These are phyloP conservation scores for Amaurobius ferox DNA, from an alignment of 2,888 invertebrate species.

Conservation along the genomic window DNA sequence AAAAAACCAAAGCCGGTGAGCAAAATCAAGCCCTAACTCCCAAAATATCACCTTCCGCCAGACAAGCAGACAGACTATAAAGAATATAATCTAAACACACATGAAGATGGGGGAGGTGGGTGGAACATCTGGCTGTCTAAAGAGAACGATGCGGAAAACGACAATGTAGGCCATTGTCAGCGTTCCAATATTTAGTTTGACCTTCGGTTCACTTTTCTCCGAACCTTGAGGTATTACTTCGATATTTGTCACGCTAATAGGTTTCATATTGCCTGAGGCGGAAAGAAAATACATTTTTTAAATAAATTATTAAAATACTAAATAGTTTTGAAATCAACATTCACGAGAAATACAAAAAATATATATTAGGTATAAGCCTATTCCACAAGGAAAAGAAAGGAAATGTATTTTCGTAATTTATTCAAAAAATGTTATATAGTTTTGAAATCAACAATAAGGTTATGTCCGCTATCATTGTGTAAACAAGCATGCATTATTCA, in stretches of 20 bases:
- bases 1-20: too few species aligned
- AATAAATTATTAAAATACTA: too few species aligned
- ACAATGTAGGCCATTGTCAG: slow-evolving; percentile 23
- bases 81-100: background rate
- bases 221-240: slow-evolving; percentile 6
- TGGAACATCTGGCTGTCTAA: background rate
- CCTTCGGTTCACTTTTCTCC: background rate
- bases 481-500: too few species aligned
- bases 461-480: too few species aligned
- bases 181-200: slow-evolving; percentile 4
- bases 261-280: background rate
- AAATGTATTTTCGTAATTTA: too few species aligned
- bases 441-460: too few species aligned
- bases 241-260: background rate
- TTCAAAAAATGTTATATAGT: too few species aligned
- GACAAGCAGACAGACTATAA: background rate
- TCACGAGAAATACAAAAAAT: too few species aligned
- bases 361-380: too few species aligned
- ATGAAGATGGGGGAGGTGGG: background rate
- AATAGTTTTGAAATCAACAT: too few species aligned
- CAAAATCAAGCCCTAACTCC: background rate
- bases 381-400: too few species aligned
- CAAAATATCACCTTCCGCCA: background rate
- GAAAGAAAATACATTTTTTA: too few species aligned
- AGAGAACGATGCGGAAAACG: slow-evolving; percentile 1